Evolutionary conservation across 1,140 invertebrate genomes (phyloP), one percentile per base, ranked within the genome.

Genomic region (Acyrthosiphon pisum): DNA sequence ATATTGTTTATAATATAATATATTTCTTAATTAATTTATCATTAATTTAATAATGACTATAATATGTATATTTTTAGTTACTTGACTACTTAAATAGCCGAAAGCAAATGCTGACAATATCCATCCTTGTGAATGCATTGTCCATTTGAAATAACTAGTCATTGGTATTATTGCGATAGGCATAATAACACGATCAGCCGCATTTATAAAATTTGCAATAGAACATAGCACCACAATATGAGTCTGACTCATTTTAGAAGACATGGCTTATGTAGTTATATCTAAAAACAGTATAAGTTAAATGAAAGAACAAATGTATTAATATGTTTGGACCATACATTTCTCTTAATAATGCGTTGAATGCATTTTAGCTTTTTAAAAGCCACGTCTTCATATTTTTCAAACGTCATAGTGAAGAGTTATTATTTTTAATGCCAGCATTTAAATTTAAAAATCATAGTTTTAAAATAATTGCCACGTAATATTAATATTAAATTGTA

Each of bases 61-160:
- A n/a, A 20, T 88, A 35, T 93, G 8, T 60, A 60, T 60, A 90
- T 35, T 44, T 48, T 53, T 53, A 92, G 92, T 94, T 95, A 97
- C 96, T 95, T 97, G 97, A 96, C 97, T 97, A 94, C 97, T 97
- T 94, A 98, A 97, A 94, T 97, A 98, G 81, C 97, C 97, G 94
- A 97, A 96, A 35, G 97, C 97, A 96, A 98, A 98, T 56, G 97
- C 97, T 93, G 97, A 97, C 44, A 97, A 95, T 91, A 98, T 97
- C 97, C 97, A 97, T 93, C 97, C 97, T 95, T 98, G 97, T 94
- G 96, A 96, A 94, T 97, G 96, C 41, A 98, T 94, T 94, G 95
- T 96, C 97, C 97, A 98, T 76, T 97, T 96, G 94, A 96, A 98
- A 94, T 97, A 95, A 94, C 97, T 96, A 4, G 96, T 96, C 97